phyloP scores from a whole-genome alignment of 1,140 invertebrate genomes.

The Macrotrachela quadricornifera region DNA sequence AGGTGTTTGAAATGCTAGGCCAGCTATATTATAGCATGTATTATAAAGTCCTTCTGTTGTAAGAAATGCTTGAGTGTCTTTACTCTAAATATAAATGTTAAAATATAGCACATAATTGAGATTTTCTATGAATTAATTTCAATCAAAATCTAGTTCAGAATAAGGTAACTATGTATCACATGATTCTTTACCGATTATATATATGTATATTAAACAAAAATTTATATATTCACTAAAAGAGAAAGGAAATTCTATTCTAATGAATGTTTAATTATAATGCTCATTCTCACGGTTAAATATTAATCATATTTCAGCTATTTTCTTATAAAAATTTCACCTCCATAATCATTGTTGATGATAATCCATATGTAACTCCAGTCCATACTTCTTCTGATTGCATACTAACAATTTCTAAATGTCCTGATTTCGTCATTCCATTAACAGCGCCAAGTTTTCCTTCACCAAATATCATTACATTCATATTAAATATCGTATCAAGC shows the following conservation, averaged over 20 bases:
- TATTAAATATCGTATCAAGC: slow-evolving; percentile 50
- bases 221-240: too few species aligned
- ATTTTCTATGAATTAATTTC: too few species aligned
- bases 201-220: too few species aligned
- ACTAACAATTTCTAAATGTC: slow-evolving; percentile 45
- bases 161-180: too few species aligned
- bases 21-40: slow-evolving; percentile 54
- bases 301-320: too few species aligned
- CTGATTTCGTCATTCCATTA: slow-evolving; percentile 58
- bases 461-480: slow-evolving; percentile 57
- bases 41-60: slow-evolving; percentile 64
- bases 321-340: slow-evolving; percentile 42
- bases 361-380: slow-evolving; percentile 61
- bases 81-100: slow-evolving; percentile 36
- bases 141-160: too few species aligned
- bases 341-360: slow-evolving; percentile 61
- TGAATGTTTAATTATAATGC: too few species aligned
- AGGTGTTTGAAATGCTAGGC: slow-evolving; percentile 65
- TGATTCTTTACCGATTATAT: too few species aligned
- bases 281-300: too few species aligned
- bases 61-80: slow-evolving; percentile 58
- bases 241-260: too few species aligned
- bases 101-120: too few species aligned
- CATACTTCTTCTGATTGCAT: slow-evolving; percentile 76
- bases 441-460: slow-evolving; percentile 61